Conservation (phyloP, 2,888 invertebrate species). For the Anaspis maculata region DNA sequence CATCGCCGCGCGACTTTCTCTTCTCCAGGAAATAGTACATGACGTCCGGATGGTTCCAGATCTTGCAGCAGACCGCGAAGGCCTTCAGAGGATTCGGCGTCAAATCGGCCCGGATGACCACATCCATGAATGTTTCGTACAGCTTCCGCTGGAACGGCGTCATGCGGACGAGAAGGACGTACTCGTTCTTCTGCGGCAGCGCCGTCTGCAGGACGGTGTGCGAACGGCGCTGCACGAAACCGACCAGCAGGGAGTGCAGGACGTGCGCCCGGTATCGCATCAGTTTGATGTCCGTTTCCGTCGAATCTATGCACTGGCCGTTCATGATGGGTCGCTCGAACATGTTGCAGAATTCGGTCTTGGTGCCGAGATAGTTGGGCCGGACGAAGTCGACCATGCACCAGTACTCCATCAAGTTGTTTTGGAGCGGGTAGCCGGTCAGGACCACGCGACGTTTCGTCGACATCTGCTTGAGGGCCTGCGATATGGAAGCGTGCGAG, state of each 20-base stretch:
- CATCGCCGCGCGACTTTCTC: constrained; percentile 67
- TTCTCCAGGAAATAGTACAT: constrained; percentile 81
- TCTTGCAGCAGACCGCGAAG: constrained; percentile 97
- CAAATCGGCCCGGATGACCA: constrained; percentile 74
- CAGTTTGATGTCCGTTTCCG: constrained; percentile 83
- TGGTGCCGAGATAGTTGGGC: constrained; percentile 93
- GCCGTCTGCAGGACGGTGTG: constrained; percentile 89
- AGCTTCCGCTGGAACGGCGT: constrained; percentile 82
- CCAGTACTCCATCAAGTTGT: constrained; percentile 94
- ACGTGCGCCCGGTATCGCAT: constrained; percentile 96
- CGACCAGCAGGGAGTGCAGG: constrained; percentile 84
- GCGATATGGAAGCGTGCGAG: constrained; percentile 92
- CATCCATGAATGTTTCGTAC: constrained; percentile 91
- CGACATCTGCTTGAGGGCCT: constrained; percentile 88
- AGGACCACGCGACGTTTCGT: constrained; percentile 91
- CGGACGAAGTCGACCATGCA: constrained; percentile 99
- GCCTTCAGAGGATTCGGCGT: constrained; percentile 95
- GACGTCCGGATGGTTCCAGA: constrained; percentile 94
- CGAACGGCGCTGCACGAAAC: constrained; percentile 90
- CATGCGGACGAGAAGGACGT: constrained; percentile 81
- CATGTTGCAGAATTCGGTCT: constrained; percentile 97
- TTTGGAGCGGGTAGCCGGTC: constrained; percentile 97
- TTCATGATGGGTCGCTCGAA: constrained; percentile 98
- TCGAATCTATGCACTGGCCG: constrained; percentile 96
- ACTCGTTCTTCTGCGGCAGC: constrained; percentile 90